Evolutionary conservation across 1,140 invertebrate species (phyloP).

Genomic region (Gyrodactylus bullatarudis): DNA sequence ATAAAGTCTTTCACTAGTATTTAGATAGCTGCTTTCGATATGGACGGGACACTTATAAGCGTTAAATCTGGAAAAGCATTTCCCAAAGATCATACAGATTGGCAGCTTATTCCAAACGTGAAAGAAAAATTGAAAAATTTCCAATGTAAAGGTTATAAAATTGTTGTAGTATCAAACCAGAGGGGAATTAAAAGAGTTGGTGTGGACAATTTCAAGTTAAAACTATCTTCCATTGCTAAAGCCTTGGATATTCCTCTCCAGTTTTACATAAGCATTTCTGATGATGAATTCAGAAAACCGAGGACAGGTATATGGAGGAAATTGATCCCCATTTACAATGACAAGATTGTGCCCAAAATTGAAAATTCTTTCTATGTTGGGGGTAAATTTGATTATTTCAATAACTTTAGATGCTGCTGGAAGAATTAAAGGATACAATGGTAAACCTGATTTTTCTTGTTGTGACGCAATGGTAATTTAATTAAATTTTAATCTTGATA

Average conservation of each 20-base stretch:
- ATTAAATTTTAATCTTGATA: neutral
- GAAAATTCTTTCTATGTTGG: neutral
- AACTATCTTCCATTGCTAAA: neutral
- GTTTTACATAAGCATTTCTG: neutral
- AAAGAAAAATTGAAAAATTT: neutral
- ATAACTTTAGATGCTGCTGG: neutral
- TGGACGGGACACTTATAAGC: neutral
- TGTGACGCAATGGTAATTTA: neutral
- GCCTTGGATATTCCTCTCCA: neutral
- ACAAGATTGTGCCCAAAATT: neutral
- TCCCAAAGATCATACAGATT: neutral
- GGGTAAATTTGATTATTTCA: neutral
- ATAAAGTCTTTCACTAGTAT: too few relatives aligned
- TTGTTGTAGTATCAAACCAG: neutral
- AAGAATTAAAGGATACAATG: neutral
- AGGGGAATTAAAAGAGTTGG: neutral
- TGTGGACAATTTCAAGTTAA: neutral
- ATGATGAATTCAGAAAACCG: neutral
- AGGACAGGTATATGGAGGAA: neutral
- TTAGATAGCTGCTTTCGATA: neutral
- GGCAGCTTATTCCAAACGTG: neutral
- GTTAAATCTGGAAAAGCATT: neutral
- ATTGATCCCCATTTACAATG: neutral
- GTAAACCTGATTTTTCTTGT: neutral
- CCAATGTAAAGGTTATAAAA: neutral